Base-by-base conservation (phyloP, 1,140 invertebrate genomes). In the Ips typographus region DNA sequence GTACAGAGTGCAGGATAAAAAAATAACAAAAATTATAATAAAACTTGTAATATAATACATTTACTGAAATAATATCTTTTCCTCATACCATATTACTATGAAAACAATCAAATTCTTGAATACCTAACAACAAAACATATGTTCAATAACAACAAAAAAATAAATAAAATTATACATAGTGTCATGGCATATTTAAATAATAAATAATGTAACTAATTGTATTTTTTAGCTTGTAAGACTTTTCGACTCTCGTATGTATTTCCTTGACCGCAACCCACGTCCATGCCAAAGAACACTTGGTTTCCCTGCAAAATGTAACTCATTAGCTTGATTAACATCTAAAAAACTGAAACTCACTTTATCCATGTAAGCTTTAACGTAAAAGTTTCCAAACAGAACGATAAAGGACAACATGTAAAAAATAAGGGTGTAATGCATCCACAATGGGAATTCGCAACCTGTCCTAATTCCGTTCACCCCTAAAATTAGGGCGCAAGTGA, bases 341-440 rank as follows among this genome's bases (percentile, higher is more conserved):
- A 6, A 36, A 22, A 22, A 55, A 1, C 44, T 49, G 7, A 44
- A 61, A 67, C 63, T 82, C 81, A 90, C 89, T 85, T 89, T 90
- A 57, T 88, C 87, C 73, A 91, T 85, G 73, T 94, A 94, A 0
- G 90, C 90, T 76, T 91, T 90, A 67, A 88, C 86, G 77, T 96
- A 97, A 82, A 96, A 97, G 80, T 96, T 94, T 69, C 93, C 91
- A 80, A 97, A 97, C 7, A 97, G 85, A 0, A 94, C 86, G 74
- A 96, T 90, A 77, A 96, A 96, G 37, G 92, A 93, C 74, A 94
- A 85, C 88, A 95, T 95, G 82, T 97, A 97, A 70, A 93, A 82
- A 65, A 95, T 91, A 43, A 96, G 87, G 3, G 92, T 91, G 81
- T 94, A 95, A 77, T 96, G 93, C 93, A 97, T 96, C 94, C 94